Base-by-base conservation (phyloP, 1,140 invertebrate genomes). In the Drosophila leontia region DNA sequence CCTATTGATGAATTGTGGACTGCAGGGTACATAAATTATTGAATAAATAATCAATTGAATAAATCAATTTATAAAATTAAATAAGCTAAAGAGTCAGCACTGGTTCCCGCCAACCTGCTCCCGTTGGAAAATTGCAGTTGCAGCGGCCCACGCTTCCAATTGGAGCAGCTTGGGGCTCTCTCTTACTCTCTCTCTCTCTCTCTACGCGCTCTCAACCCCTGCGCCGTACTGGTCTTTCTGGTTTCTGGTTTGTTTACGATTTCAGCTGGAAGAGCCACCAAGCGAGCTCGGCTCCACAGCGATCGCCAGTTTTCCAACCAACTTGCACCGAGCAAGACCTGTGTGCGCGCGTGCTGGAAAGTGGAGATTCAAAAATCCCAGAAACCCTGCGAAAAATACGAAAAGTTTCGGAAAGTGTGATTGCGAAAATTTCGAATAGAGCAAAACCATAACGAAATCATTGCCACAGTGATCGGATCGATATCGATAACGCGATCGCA, bases 101-200 rank as follows among this genome's bases (percentile, higher is more conserved):
- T 55, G 4, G 3, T 23, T 37, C 19, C 34, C 50, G 41, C 42
- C 39, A 59, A 61, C 39, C 34, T 78, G 85, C 91, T 87, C 90
- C 71, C 58, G 87, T 91, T 92, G 91, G 91, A 92, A 91, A 77
- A 87, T 60, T 78, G 82, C 80, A 80, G 74, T 78, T 91, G 80
- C 50, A 69, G 62, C 55, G 42, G 58, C 70, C 64, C 48, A 48
- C 60, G 41, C 70, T 88, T 91, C 90, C 88, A 91, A 91, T 90
- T 91, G 79, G 84, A 91, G 77, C 84, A 90, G 32, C 9, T 35
- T 19, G 17, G 44, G 4, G 41, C 15, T 29, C 62, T 64, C 60
- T 39, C 51, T 41, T 7, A 42, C 45, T 56, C 74, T 42, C 35
- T 19, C 50, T 53, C n/a, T n/a, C n/a, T n/a, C 44, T 32, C 35